These are phyloP conservation scores for Microcebus jonahi DNA, from an alignment of 2,113 vertebrate genomes.

Conservation along the genomic window DNA sequence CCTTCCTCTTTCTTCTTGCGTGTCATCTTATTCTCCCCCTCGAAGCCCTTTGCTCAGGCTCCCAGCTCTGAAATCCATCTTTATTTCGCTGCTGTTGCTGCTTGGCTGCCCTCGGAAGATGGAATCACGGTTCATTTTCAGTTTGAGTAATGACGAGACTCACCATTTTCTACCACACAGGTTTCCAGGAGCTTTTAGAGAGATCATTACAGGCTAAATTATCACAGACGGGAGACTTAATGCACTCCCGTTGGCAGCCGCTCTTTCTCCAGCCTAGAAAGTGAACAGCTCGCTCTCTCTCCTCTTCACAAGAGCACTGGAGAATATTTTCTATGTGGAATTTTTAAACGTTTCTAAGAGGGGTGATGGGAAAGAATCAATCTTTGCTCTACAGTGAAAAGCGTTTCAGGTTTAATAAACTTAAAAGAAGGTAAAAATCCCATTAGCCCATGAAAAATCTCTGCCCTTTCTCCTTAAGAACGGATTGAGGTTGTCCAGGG, in stretches of 20 bases:
- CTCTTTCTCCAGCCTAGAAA: not conserved
- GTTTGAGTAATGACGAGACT: not conserved
- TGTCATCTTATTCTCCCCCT: not conserved
- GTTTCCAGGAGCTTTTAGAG: constrained; percentile 61
- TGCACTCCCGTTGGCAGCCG: not conserved
- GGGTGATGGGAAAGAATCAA: not conserved
- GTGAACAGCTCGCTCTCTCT: not conserved
- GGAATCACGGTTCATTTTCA: not conserved
- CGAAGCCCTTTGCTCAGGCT: not conserved
- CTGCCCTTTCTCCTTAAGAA: not conserved
- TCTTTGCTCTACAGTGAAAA: constrained; percentile 42
- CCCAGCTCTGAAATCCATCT: not conserved
- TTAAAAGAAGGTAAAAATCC: constrained; percentile 39
- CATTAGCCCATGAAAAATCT: constrained; percentile 38
- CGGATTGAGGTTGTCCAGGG: not conserved
- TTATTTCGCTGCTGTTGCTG: constrained; percentile 15
- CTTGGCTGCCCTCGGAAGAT: not conserved
- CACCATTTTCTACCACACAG: not conserved
- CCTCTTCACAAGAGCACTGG: not conserved
- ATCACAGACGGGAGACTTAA: not conserved
- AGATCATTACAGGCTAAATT: constrained; percentile 11
- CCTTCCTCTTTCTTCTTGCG: not conserved
- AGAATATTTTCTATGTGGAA: not conserved
- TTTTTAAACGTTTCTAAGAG: not conserved
- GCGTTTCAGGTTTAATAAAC: constrained; percentile 49